Base-by-base conservation (phyloP, 2,113 vertebrate species). In the Tauraco erythrolophus region DNA sequence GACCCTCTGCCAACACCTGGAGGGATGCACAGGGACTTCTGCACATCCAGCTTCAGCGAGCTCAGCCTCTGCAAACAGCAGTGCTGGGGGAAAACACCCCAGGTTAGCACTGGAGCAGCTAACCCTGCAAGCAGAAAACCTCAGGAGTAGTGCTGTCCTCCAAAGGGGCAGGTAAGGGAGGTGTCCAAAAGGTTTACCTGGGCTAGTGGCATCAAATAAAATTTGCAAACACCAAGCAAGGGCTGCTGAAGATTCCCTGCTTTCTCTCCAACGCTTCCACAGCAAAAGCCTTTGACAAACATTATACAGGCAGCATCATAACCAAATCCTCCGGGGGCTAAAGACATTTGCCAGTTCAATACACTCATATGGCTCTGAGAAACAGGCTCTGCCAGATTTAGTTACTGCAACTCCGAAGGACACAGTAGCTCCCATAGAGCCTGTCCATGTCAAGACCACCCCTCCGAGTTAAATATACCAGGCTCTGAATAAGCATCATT, bases 321-420 rank as follows among this genome's bases (percentile, higher is more conserved):
- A 89, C 84, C 65, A 92, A 94, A 89, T 61, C 76, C 83, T 39
- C 35, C 5, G 31, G 31, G 68, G 27, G 10, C 64, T 87, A 5
- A 70, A 94, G 64, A 85, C 89, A 75, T 96, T 94, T 96, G 65
- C 83, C 83, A 94, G 72, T 50, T 94, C 89, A 79, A 37, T 72
- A 90, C 35, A 66, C 37, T 77, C 24, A 19, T 0, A 82, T 3
- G 13, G 76, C 56, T 87, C 72, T 58, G 31, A 92, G 89, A 87
- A 91, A 78, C 89, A 87, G 46, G 76, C 76, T 81, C 76, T 84
- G 64, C 64, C 84, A 96, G 80, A 41, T 75, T 66, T 17, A 30
- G 37, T 77, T 76, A 86, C 60, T 54, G 35, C 4, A 7, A 57
- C 89, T 91, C 64, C 54, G 41, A 91, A 95, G 45, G 68, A 84